phyloP scores from a whole-genome alignment of 2,113 vertebrate species.

The Calidris pugnax region DNA sequence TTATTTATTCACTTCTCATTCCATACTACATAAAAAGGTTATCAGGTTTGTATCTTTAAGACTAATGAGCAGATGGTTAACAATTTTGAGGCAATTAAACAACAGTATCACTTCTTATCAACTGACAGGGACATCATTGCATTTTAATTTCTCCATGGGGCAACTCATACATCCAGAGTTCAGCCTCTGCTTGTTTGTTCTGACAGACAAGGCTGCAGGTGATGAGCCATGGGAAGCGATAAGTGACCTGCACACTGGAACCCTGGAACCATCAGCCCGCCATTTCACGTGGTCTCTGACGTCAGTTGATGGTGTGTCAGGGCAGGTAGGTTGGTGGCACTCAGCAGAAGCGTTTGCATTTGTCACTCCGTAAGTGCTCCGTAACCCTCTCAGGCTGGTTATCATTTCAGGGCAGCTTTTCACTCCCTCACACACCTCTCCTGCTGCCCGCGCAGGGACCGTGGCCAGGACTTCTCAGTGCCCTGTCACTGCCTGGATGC shows the following conservation, averaged over 20 bases:
- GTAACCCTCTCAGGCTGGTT: neutral
- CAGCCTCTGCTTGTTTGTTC: neutral
- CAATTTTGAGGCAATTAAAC: conserved; percentile 29
- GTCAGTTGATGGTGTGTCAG: neutral
- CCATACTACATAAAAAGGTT: neutral
- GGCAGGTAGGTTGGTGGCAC: neutral
- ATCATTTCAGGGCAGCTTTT: neutral
- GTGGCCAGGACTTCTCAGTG: neutral
- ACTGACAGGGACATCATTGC: neutral
- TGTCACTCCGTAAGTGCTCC: neutral
- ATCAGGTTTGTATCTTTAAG: conserved; percentile 15
- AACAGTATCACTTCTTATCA: neutral
- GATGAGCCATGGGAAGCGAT: neutral
- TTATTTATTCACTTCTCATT: conserved; percentile 40
- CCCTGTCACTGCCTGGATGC: neutral
- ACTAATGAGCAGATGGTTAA: conserved; percentile 46
- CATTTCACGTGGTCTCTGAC: neutral
- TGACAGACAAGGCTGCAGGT: neutral
- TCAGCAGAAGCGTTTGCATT: neutral
- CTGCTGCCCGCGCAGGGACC: neutral
- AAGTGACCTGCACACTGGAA: neutral
- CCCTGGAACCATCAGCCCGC: neutral
- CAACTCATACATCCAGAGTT: neutral
- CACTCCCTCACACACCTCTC: accelerated
- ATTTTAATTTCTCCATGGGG: neutral